phyloP scores from a whole-genome alignment of 2,888 invertebrate genomes.

The Dilophus febrilis region DNA sequence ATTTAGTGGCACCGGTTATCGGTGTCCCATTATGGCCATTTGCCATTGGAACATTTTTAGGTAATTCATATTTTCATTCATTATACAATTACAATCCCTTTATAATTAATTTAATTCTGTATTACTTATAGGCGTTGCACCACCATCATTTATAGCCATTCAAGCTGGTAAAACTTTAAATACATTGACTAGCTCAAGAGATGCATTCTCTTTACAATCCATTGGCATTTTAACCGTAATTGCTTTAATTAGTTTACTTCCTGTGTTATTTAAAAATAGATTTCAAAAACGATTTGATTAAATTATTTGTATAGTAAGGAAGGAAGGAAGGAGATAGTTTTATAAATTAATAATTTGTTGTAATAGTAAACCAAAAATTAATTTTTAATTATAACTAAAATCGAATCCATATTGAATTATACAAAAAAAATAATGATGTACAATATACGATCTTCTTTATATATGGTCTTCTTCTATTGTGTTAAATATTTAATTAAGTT shows the following conservation, averaged over 20 bases:
- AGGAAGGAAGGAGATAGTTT: too few species aligned
- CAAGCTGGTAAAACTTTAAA: slow-evolving; percentile 95
- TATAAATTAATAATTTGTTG: too few species aligned
- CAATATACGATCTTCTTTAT: too few species aligned
- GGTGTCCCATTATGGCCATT: slow-evolving; percentile 88
- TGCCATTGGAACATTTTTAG: slow-evolving; percentile 88
- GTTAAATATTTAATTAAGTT: too few species aligned
- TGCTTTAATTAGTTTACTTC: slow-evolving; percentile 69
- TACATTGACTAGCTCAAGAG: slow-evolving; percentile 72
- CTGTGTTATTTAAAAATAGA: slow-evolving; percentile 69
- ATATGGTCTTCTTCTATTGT: too few species aligned
- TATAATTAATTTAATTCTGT: too few species aligned
- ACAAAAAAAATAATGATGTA: too few species aligned
- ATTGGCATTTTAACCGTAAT: slow-evolving; percentile 58
- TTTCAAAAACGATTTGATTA: slow-evolving; percentile 63
- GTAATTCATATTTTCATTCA: slow-evolving; percentile 28
- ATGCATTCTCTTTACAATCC: slow-evolving; percentile 80
- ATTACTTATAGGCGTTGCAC: slow-evolving; percentile 62
- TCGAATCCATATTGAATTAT: too few species aligned
- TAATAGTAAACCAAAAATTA: too few species aligned
- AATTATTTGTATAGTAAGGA: slow-evolving; percentile 15
- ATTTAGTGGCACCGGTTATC: slow-evolving; percentile 89
- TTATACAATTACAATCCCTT: too few species aligned
- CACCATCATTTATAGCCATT: slow-evolving; percentile 93
- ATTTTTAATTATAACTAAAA: too few species aligned